Evolutionary conservation across 2,888 invertebrate species (phyloP).

Genomic region (Cryptus armator): DNA sequence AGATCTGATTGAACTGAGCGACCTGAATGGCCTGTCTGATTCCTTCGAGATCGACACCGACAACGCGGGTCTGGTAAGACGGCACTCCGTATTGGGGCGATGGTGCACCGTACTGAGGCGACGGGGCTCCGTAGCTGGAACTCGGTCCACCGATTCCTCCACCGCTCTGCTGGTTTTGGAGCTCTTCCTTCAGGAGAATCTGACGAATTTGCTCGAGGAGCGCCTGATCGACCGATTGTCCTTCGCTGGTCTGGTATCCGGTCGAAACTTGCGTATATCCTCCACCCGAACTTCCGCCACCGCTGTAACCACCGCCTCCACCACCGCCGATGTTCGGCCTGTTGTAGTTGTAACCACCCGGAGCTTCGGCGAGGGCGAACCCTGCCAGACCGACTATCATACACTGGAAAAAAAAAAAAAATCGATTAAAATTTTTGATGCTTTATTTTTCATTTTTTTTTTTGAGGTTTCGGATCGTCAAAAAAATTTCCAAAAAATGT

Average conservation of each 20-base stretch:
- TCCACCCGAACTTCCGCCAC: slow-evolving; percentile 83
- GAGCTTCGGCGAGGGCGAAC: slow-evolving; percentile 91
- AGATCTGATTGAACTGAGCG: slow-evolving; percentile 92
- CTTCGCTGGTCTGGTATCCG: slow-evolving; percentile 93
- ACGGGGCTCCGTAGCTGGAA: slow-evolving; percentile 85
- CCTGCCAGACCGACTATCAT: slow-evolving; percentile 93
- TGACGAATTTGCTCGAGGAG: slow-evolving; percentile 94
- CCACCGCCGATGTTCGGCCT: slow-evolving; percentile 88
- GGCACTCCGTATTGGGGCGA: slow-evolving; percentile 90
- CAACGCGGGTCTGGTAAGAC: slow-evolving; percentile 88
- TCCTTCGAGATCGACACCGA: slow-evolving; percentile 94
- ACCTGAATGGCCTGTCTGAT: slow-evolving; percentile 95
- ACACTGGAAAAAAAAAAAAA: slow-evolving; percentile 88
- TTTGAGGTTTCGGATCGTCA: not conserved
- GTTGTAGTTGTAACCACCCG: slow-evolving; percentile 85
- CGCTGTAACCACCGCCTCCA: slow-evolving; percentile 82
- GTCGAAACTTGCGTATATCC: slow-evolving; percentile 92
- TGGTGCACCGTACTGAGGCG: slow-evolving; percentile 85
- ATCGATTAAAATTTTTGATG: slow-evolving; percentile 35
- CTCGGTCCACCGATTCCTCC: slow-evolving; percentile 83
- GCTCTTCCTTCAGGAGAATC: slow-evolving; percentile 93
- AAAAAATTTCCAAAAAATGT: too few relatives aligned
- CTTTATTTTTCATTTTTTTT: not conserved
- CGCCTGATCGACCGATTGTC: slow-evolving; percentile 92
- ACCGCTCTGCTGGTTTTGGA: slow-evolving; percentile 87